These are phyloP conservation scores for Crotophaga sulcirostris DNA, from an alignment of 2,113 vertebrate genomes.

Conservation along the genomic window DNA sequence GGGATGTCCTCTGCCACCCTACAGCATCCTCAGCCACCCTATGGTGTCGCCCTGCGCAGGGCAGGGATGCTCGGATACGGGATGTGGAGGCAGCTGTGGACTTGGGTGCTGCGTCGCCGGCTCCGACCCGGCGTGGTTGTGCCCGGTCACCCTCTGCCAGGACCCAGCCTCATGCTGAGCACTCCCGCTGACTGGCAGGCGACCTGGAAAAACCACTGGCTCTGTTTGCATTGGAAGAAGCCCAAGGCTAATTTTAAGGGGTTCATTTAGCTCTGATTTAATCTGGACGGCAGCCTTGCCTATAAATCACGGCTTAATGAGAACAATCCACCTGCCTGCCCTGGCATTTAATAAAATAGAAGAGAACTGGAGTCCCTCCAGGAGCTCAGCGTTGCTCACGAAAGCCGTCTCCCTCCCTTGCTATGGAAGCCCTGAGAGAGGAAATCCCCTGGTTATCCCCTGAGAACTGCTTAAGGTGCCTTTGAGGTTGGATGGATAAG, in stretches of 20 bases:
- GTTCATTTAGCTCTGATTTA: constrained; percentile 73
- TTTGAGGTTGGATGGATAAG: neutral
- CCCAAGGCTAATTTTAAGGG: constrained; percentile 73
- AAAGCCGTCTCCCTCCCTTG: neutral
- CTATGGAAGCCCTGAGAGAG: neutral
- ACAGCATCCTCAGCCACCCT: neutral
- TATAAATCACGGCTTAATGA: constrained; percentile 74
- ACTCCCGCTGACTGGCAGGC: neutral
- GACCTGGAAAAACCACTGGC: constrained; percentile 47
- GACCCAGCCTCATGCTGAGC: neutral
- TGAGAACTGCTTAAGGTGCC: neutral
- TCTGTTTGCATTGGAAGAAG: constrained; percentile 67
- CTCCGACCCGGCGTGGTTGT: neutral
- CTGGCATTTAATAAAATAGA: constrained; percentile 65
- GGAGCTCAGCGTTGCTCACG: neutral
- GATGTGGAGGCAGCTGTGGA: neutral
- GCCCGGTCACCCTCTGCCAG: neutral
- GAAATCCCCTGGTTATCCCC: neutral
- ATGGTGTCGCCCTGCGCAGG: neutral
- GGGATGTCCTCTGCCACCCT: neutral
- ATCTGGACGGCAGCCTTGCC: constrained; percentile 65
- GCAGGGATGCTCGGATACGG: neutral
- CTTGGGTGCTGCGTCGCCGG: neutral
- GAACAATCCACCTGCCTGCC: constrained; percentile 73
- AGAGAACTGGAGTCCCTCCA: constrained; percentile 65